Evolutionary conservation across 2,888 invertebrate genomes (phyloP).

Genomic region (Thysanoteuthis rhombus): DNA sequence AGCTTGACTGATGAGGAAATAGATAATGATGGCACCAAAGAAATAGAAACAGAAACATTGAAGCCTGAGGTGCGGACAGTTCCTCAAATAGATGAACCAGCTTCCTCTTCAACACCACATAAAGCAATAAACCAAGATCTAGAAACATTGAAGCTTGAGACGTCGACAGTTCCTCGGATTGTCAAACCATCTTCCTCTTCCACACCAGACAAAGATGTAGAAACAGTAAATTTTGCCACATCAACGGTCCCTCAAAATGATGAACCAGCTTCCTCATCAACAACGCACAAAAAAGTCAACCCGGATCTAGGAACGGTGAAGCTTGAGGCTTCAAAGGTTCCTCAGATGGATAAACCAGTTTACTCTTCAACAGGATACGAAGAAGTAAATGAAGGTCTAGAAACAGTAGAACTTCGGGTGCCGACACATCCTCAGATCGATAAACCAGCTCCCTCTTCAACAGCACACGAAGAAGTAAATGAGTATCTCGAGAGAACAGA

Average conservation of each 20-base stretch:
- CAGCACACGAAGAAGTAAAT: not conserved
- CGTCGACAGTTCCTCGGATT: not conserved
- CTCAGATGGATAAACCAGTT: not conserved
- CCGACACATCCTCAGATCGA: not conserved
- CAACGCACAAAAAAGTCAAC: not conserved
- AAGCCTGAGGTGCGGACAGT: not conserved
- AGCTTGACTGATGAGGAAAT: not conserved
- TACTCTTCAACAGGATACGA: not conserved
- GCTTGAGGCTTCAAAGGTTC: fast-evolving
- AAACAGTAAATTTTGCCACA: too few species aligned
- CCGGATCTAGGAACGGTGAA: not conserved
- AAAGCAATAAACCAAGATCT: not conserved
- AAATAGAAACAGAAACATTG: not conserved
- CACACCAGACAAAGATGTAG: not conserved
- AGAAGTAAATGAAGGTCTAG: not conserved
- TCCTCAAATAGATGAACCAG: not conserved
- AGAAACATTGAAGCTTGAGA: not conserved
- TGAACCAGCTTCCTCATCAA: not conserved
- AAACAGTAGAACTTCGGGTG: not conserved
- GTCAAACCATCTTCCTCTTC: not conserved
- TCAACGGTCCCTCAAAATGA: not conserved
- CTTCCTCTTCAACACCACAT: not conserved
- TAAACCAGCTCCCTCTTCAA: not conserved
- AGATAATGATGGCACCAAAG: not conserved
- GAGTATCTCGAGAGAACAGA: not conserved